phyloP scores from a whole-genome alignment of 1,140 invertebrate genomes.

The Drosophila willistoni region DNA sequence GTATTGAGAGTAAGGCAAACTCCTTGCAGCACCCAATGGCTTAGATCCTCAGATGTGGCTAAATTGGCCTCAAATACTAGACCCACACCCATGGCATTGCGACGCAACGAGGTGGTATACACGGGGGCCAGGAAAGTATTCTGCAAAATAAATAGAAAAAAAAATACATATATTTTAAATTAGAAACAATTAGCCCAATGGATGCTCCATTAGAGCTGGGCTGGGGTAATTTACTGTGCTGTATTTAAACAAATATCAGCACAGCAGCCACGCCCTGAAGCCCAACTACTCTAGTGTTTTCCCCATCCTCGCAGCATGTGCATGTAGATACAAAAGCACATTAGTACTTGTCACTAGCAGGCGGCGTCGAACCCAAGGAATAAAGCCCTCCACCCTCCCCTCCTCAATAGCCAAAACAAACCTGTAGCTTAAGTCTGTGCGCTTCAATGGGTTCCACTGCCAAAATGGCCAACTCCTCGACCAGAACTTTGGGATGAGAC shows the following conservation, averaged over 20 bases:
- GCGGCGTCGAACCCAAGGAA: constrained; percentile 35
- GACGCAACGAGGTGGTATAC: constrained; percentile 92
- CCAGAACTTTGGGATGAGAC: constrained; percentile 92
- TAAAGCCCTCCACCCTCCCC: not conserved
- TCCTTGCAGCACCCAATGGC: constrained; percentile 94
- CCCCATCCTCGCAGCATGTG: constrained; percentile 27
- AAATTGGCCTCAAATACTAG: constrained; percentile 95
- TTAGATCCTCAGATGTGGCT: constrained; percentile 89
- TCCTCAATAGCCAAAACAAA: constrained; percentile 74
- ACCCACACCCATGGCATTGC: constrained; percentile 95
- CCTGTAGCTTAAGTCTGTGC: constrained; percentile 92
- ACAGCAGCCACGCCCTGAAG: constrained; percentile 31
- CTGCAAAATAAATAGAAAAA: constrained; percentile 78
- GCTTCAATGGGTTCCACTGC: constrained; percentile 93
- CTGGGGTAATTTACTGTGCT: constrained; percentile 66
- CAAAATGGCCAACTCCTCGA: constrained; percentile 93
- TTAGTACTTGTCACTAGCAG: constrained; percentile 79
- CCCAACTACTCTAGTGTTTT: not conserved
- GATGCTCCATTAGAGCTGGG: constrained; percentile 64
- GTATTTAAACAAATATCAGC: constrained; percentile 79
- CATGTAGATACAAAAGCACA: constrained; percentile 66
- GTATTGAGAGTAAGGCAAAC: constrained; percentile 93
- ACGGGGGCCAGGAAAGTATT: constrained; percentile 94
- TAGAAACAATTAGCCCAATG: constrained; percentile 77
- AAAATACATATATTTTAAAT: constrained; percentile 35